Evolutionary conservation across 2,888 invertebrate species (phyloP).

Genomic region (Caenorhabditis sp.): DNA sequence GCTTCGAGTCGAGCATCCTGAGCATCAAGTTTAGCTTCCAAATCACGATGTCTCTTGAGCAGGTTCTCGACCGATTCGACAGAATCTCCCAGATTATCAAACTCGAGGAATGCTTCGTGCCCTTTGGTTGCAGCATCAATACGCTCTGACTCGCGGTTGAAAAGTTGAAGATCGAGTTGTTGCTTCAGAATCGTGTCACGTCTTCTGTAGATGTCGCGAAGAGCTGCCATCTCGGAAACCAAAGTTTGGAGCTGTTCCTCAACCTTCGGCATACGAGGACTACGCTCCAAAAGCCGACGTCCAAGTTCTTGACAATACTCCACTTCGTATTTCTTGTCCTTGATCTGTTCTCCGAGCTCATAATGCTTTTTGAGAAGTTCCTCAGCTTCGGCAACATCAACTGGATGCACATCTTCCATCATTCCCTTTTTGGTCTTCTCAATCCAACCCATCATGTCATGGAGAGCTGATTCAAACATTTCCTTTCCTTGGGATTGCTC

Average conservation of each 20-base stretch:
- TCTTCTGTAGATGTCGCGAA: slow-evolving; percentile 85
- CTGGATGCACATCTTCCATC: slow-evolving; percentile 69
- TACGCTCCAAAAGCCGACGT: slow-evolving; percentile 85
- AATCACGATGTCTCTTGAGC: slow-evolving; percentile 93
- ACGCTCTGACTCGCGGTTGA: slow-evolving; percentile 96
- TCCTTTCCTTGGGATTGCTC: slow-evolving; percentile 95
- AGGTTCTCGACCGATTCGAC: slow-evolving; percentile 90
- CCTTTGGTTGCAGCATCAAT: slow-evolving; percentile 96
- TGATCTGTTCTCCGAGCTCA: slow-evolving; percentile 89
- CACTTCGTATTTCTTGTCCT: slow-evolving; percentile 84
- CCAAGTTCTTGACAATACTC: slow-evolving; percentile 89
- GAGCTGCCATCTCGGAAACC: slow-evolving; percentile 76
- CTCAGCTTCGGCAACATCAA: slow-evolving; percentile 92
- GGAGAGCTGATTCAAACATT: slow-evolving; percentile 88
- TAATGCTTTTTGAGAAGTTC: slow-evolving; percentile 92
- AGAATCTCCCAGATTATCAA: slow-evolving; percentile 88
- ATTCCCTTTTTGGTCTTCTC: slow-evolving; percentile 75
- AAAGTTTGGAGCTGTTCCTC: slow-evolving; percentile 68
- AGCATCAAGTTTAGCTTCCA: slow-evolving; percentile 93
- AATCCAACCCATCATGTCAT: slow-evolving; percentile 73
- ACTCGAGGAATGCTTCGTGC: slow-evolving; percentile 94
- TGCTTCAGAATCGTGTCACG: slow-evolving; percentile 93
- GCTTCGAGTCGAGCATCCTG: slow-evolving; percentile 93
- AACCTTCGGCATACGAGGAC: slow-evolving; percentile 85
- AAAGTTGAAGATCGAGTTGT: slow-evolving; percentile 91